Base-by-base conservation (phyloP, 2,797 vertebrate species). In the Micromesistius poutassou region DNA sequence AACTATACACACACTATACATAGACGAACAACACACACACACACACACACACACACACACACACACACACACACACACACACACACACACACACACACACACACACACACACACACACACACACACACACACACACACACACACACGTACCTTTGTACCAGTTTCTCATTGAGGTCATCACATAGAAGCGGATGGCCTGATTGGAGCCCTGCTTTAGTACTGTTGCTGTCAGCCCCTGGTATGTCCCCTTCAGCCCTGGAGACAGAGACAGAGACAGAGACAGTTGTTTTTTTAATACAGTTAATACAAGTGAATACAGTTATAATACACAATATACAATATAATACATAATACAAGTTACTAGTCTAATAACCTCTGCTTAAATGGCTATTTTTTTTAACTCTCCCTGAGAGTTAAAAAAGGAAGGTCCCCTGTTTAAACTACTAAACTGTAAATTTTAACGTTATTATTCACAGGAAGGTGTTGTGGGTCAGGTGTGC, bases 171-270 rank as follows among this genome's bases (percentile, higher is more conserved):
- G 96, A 95, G 0, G 98, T 99, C 97, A 99, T 99, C 79, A 98
- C 96, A 0, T 95, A 99, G 93, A 99, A 99, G 70, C 98, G 96
- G 79, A 99, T 99, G 80, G 97, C 98, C 90, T 99, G 98, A 87
- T 99, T 99, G 1, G 97, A 98, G 25, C 98, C 98, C 84, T 99
- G 98, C 82, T 99, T 99, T 76, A 99, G 90, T 7, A 99, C 87
- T 0, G 98, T 99, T 1, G 98, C 97, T 0, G 98, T 99, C 6
- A 99, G 91, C 68, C 97, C 97, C 84, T 99, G 97, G 84, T 99
- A 99, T 0, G 97, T 99, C 76, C 98, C 98, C 85, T 83, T 96
- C 38, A 99, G 83, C 7, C 98, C 97, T 99, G 84, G 1, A 55
- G 50, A 55, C 5, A 2, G 50, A 55, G 50, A n/a, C 19, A 55